Conservation (phyloP, 2,797 vertebrate genomes). For the Notolepis coatsorum region DNA sequence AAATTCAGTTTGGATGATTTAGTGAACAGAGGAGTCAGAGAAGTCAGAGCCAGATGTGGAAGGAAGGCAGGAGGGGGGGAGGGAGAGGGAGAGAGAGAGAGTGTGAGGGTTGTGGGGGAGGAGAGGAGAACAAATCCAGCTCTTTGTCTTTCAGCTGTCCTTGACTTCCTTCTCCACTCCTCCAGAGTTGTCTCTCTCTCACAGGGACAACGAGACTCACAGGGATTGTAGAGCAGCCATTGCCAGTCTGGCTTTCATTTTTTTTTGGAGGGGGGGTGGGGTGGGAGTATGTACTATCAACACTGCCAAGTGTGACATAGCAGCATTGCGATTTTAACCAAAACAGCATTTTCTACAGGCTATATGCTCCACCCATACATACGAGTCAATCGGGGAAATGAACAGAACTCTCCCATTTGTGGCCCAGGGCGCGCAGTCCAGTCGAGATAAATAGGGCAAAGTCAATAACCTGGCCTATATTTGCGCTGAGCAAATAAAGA, state of each 20-base stretch:
- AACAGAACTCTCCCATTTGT: conserved; percentile 29
- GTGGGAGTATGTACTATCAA: conserved; percentile 56
- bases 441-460: neutral
- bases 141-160: conserved; percentile 70
- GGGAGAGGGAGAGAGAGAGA: conserved; percentile 2
- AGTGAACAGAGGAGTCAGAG: conserved; percentile 23
- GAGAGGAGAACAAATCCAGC: conserved; percentile 60
- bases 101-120: conserved; percentile 52
- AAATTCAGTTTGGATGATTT: conserved; percentile 32
- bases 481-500: conserved; percentile 8
- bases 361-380: conserved; percentile 62
- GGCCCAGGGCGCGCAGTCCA: conserved; percentile 12
- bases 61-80: neutral
- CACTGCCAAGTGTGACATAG: conserved; percentile 81
- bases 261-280: conserved; percentile 55
- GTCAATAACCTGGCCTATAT: conserved; percentile 1
- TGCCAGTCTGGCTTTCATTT: conserved; percentile 51
- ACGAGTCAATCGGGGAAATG: conserved; percentile 45
- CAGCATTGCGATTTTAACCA: conserved; percentile 82
- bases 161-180: conserved; percentile 56
- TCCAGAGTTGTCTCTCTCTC: conserved; percentile 55
- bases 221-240: conserved; percentile 40
- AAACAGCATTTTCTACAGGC: conserved; percentile 74
- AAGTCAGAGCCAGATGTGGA: conserved; percentile 72
- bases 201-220: conserved; percentile 44